Base-by-base conservation (phyloP, 2,797 vertebrate genomes). In the Scolopax rusticola region DNA sequence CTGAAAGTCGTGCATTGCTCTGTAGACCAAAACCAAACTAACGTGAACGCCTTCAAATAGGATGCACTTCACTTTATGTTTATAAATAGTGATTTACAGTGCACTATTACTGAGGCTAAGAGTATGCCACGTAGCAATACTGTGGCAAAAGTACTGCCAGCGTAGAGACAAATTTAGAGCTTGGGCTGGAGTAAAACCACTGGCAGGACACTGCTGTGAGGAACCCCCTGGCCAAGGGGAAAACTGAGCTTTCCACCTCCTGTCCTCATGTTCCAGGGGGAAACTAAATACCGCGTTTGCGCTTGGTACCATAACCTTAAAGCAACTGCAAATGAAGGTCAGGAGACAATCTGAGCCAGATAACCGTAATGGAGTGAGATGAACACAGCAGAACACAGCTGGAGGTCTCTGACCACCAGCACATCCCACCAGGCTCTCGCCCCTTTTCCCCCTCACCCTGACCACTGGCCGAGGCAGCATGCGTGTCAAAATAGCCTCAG, bases 401-500 rank as follows among this genome's bases (percentile, higher is more conserved):
- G 73, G 76, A 90, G 56, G 18, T n/a, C 80, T 48, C 32, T 45
- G 54, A 15, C 48, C 47, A 65, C 17, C 43, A 59, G 36, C 0
- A 0, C 12, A 38, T 59, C 61, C 73, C 59, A 40, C 48, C 11
- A 8, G 67, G 47, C 43, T 65, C 50, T 33, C 1, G 11, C 56
- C 61, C 56, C 10, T 1, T 84, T 84, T 90, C 84, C 53, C 92
- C 92, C 86, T 95, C 3, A 6, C 77, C 85, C 92, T 23, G 27
- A 79, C 88, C 85, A 20, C 61, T 77, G 65, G 84, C 87, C 17
- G 6, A 88, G 73, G 77, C 75, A 59, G 88, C 19, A 6, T 14
- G 47, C 11, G 11, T 48, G 87, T 91, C 6, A 28, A 95, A 90
- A 96, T 87, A 96, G 95, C 71, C 90, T 96, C 94, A 20, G 81